Evolutionary conservation across 2,888 invertebrate genomes (phyloP).

Genomic region (Atherix ibis): DNA sequence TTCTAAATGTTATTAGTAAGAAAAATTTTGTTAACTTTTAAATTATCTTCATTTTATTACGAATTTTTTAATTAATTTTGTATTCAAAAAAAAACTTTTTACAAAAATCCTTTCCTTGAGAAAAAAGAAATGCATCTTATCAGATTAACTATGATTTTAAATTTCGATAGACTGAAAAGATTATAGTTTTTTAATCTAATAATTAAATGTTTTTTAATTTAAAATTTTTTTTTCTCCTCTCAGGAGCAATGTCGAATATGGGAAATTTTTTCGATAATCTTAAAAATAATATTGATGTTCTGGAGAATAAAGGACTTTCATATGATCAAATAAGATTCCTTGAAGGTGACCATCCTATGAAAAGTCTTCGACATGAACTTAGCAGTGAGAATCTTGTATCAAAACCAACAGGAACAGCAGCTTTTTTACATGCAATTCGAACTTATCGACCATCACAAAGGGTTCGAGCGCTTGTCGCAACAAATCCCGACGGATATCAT

Average conservation of each 20-base stretch:
- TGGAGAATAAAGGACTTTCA: slow-evolving; percentile 21
- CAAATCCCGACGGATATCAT: slow-evolving; percentile 39
- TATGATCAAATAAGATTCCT: slow-evolving; percentile 20
- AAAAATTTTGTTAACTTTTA: too few species aligned
- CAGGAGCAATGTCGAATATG: slow-evolving; percentile 28
- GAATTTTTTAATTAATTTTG: too few species aligned
- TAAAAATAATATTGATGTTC: slow-evolving; percentile 23
- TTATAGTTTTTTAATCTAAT: too few species aligned
- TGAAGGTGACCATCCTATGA: slow-evolving; percentile 23
- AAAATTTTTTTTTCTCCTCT: too few species aligned
- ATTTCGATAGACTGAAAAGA: too few species aligned
- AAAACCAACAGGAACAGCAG: slow-evolving; percentile 23
- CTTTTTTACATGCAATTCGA: slow-evolving; percentile 31
- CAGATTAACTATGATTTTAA: too few species aligned
- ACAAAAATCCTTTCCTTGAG: too few species aligned
- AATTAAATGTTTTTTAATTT: too few species aligned
- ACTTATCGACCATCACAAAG: slow-evolving; percentile 35
- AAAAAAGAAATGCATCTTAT: too few species aligned
- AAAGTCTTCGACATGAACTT: slow-evolving; percentile 17
- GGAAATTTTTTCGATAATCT: slow-evolving; percentile 28
- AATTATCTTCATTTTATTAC: too few species aligned
- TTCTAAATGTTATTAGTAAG: too few species aligned
- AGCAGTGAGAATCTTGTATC: slow-evolving; percentile 11
- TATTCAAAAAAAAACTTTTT: too few species aligned
- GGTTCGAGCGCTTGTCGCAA: slow-evolving; percentile 41